Base-by-base conservation (phyloP, 2,888 invertebrate genomes). In the Lordiphosa andalusiaca region DNA sequence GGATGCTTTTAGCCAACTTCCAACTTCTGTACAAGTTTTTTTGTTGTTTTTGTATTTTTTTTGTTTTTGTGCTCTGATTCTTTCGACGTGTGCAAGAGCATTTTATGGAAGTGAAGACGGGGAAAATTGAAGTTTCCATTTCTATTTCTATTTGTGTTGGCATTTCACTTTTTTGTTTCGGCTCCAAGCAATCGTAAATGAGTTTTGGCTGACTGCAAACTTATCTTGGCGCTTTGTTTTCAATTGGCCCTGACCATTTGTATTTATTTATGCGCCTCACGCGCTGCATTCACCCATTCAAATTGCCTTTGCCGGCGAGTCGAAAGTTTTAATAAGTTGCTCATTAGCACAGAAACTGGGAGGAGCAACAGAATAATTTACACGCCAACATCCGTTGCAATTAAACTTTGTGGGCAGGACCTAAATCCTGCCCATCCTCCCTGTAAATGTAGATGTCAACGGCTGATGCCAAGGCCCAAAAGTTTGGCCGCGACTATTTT, bases 331-430 rank as follows among this genome's bases (percentile, higher is more conserved):
- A 82, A 81, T 82, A 82, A 77, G 75, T 75, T 72, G 70, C 80
- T 82, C 81, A 83, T 82, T 82, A 82, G 73, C 81, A 73, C 52
- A 70, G 81, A 76, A 81, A 81, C 80, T 68, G 72, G 70, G 23
- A 37, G 44, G 37, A 61, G 54, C 61, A 67, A 73, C 82, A 80
- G 80, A 82, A 82, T 82, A 81, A 82, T 81, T 82, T 82, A 83
- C 80, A 82, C 71, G 75, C 71, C 69, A 70, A 72, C 81, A 80
- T 80, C 83, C 80, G 83, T 66, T 78, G 77, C 78, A 78, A 81
- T 78, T 78, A 78, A 78, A 73, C 81, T 71, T 55, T 44, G 13
- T 44, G n/a, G 68, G 53, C 47, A 50, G 56, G 57, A 73, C 67
- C 69, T 64, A 61, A 74, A 66, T 69, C 61, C 65, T 50, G 54